A percentile compares a stretch with the other conserved stretches of the same genome.
Evolutionary conservation across 2,888 invertebrate species (phyloP).

Genomic region (Ethmia dodecea): DNA sequence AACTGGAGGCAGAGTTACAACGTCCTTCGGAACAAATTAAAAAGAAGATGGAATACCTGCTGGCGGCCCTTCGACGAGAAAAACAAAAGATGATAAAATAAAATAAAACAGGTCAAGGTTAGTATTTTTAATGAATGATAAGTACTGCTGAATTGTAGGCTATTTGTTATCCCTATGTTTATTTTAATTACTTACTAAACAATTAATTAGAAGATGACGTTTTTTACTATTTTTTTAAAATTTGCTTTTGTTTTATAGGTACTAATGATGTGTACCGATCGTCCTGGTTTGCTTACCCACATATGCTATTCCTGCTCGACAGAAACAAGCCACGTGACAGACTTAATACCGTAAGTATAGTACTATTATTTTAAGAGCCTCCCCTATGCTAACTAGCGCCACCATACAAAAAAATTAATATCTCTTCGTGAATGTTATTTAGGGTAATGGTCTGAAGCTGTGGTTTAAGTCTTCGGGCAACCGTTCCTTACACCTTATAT

Average conservation of each 20-base stretch:
- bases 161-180: neutral
- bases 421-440: too few relatives aligned
- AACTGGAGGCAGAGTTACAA: neutral
- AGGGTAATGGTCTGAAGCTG: too few relatives aligned
- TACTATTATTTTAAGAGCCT: too few relatives aligned
- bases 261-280: constrained; percentile 14
- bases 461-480: too few relatives aligned
- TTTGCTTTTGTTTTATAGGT: constrained; percentile 14
- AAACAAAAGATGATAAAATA: constrained; percentile 17
- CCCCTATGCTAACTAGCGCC: constrained; percentile 9
- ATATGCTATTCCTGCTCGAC: constrained; percentile 14
- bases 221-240: too few relatives aligned
- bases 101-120: constrained; percentile 1
- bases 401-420: too few relatives aligned
- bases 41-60: constrained; percentile 19
- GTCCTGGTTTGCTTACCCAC: constrained; percentile 5
- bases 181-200: too few relatives aligned
- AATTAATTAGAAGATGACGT: too few relatives aligned
- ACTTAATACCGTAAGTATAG: too few relatives aligned
- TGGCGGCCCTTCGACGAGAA: constrained; percentile 17
- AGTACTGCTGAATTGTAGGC: neutral
- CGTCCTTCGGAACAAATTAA: constrained; percentile 14
- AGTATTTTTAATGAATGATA: neutral
- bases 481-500: too few relatives aligned
- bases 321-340: constrained; percentile 15